Evolutionary conservation across 2,888 invertebrate genomes (phyloP).

Genomic region (Cremastobaeus sp.): DNA sequence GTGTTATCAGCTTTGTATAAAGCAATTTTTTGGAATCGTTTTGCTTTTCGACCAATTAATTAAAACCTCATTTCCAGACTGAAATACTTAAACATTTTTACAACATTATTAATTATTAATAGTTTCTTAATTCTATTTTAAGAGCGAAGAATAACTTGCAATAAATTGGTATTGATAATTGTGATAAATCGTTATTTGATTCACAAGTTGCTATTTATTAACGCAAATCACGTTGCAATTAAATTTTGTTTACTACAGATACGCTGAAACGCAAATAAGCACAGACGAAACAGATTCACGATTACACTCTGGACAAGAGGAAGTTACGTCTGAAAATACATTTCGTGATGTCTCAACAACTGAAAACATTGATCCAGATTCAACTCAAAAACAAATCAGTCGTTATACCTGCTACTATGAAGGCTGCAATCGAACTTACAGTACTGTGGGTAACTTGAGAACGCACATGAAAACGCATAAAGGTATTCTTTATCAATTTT

Average conservation of each 20-base stretch:
- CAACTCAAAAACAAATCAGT: constrained; percentile 81
- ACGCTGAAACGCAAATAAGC: constrained; percentile 10
- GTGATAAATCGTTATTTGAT: no score
- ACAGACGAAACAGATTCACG: constrained; percentile 85
- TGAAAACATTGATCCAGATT: constrained; percentile 82
- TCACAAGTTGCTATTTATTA: background rate
- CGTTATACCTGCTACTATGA: constrained; percentile 93
- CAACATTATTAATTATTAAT: no score
- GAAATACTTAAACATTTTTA: no score
- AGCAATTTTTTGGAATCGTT: no score
- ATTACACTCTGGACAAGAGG: constrained; percentile 83
- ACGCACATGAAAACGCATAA: constrained; percentile 97
- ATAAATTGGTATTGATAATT: no score
- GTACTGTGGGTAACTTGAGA: constrained; percentile 94
- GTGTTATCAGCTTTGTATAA: no score
- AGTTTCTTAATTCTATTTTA: constrained; percentile 2
- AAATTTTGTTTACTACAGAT: constrained; percentile 12
- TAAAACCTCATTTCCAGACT: no score
- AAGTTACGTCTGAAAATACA: constrained; percentile 83
- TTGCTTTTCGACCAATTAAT: no score
- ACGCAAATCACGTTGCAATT: background rate
- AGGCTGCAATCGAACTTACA: constrained; percentile 92
- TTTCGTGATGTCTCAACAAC: constrained; percentile 85
- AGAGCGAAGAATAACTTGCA: no score
- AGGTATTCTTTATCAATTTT: constrained; percentile 81